Evolutionary conservation across 1,140 invertebrate species (phyloP).

Genomic region (Heliconius congener): DNA sequence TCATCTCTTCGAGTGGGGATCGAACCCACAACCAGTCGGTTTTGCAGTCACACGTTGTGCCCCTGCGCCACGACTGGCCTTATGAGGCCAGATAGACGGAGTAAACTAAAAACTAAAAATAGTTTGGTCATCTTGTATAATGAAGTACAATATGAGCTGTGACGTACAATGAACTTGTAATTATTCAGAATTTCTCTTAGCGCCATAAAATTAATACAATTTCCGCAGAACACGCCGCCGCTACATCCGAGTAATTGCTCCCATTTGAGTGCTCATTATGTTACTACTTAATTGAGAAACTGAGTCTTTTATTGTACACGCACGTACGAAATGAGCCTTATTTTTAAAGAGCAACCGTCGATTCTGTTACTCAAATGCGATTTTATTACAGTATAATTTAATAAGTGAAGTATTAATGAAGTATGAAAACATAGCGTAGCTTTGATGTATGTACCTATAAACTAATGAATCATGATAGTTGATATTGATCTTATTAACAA

Average conservation of each 20-base stretch:
- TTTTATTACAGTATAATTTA: slow-evolving; percentile 12
- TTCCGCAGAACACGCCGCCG: slow-evolving; percentile 43
- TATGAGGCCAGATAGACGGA: too few relatives aligned
- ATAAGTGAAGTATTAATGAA: slow-evolving; percentile 20
- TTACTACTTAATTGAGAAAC: slow-evolving; percentile 46
- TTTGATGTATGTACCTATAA: not conserved
- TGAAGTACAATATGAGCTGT: slow-evolving; percentile 40
- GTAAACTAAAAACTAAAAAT: not conserved
- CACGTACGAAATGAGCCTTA: slow-evolving; percentile 34
- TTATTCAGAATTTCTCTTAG: slow-evolving; percentile 59
- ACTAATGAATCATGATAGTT: not conserved
- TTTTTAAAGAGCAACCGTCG: not conserved
- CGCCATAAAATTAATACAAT: slow-evolving; percentile 58
- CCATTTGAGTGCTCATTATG: slow-evolving; percentile 58
- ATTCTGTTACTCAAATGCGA: not conserved
- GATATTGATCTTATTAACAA: not conserved
- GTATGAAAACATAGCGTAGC: not conserved
- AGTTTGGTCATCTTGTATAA: slow-evolving; percentile 44
- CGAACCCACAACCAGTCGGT: too few relatives aligned
- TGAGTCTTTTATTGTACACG: slow-evolving; percentile 15
- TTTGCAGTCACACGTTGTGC: too few relatives aligned
- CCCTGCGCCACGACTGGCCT: too few relatives aligned
- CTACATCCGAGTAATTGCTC: slow-evolving; percentile 62
- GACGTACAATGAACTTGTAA: slow-evolving; percentile 56
- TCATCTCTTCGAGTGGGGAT: too few relatives aligned